A percentile compares a stretch with the other conserved stretches of the same genome.
Evolutionary conservation across 2,113 vertebrate genomes (phyloP).

Genomic region (Cephalopholis sonnerati): DNA sequence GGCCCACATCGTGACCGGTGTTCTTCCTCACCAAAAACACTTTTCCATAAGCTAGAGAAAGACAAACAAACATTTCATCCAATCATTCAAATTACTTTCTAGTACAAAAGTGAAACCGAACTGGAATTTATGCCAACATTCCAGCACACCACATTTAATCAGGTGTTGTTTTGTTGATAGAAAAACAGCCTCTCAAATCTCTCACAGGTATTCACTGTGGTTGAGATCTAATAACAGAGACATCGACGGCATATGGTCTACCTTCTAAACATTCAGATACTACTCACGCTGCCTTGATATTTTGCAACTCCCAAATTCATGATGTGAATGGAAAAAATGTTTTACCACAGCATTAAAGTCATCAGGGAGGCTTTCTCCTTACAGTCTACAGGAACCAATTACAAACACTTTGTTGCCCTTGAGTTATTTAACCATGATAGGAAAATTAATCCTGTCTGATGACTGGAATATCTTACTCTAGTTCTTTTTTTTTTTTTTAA

Average conservation of each 20-base stretch:
- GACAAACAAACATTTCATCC: constrained; percentile 30
- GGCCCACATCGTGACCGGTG: constrained; percentile 89
- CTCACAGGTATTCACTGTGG: constrained; percentile 18
- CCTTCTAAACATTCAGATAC: not conserved
- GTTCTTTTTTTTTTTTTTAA: not conserved
- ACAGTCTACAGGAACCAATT: constrained; percentile 3
- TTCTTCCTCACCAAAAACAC: constrained; percentile 94
- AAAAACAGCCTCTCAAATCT: constrained; percentile 8
- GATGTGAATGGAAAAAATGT: constrained; percentile 7
- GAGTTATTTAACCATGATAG: constrained; percentile 2
- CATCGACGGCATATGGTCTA: constrained; percentile 4
- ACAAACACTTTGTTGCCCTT: not conserved
- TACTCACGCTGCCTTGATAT: not conserved
- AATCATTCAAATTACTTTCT: not conserved
- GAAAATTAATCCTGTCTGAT: not conserved
- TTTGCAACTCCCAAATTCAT: constrained; percentile 13
- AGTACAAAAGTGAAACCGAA: not conserved
- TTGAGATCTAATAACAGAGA: constrained; percentile 22
- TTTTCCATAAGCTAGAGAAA: constrained; percentile 91
- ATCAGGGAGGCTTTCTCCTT: not conserved
- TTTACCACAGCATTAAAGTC: not conserved
- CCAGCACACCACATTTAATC: constrained; percentile 7
- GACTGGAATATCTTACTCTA: not conserved
- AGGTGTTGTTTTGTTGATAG: constrained; percentile 26
- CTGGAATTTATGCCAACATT: not conserved